phyloP scores from a whole-genome alignment of 2,113 vertebrate species.

The Corythornis cristatus region DNA sequence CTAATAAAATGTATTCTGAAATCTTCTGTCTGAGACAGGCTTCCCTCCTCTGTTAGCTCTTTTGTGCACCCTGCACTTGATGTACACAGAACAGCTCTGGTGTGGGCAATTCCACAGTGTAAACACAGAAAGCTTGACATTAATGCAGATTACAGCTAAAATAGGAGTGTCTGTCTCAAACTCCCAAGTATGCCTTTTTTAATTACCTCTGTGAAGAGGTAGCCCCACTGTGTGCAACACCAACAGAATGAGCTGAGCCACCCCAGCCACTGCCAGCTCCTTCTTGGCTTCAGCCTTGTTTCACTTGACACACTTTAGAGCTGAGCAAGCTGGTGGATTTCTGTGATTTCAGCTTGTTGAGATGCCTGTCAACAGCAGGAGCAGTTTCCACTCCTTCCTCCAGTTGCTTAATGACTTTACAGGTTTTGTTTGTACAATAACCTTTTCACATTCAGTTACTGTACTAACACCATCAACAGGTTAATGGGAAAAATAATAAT shows the following conservation, averaged over 20 bases:
- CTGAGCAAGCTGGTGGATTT: neutral
- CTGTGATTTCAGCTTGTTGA: neutral
- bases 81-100: constrained; percentile 21
- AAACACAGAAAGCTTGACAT: constrained; percentile 18
- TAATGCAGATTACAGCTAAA: constrained; percentile 6
- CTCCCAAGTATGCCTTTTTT: neutral
- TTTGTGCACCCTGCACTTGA: neutral
- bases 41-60: neutral
- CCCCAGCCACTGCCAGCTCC: neutral
- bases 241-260: neutral
- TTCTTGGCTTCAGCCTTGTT: neutral
- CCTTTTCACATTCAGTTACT: neutral
- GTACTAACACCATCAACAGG: neutral
- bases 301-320: rapidly evolving
- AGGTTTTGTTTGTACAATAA: constrained; percentile 2
- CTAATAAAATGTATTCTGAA: neutral
- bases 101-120: constrained; percentile 21
- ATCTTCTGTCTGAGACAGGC: neutral
- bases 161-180: neutral
- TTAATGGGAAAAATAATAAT: constrained; percentile 9
- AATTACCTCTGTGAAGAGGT: neutral
- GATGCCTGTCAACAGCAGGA: neutral
- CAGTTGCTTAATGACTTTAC: constrained; percentile 1
- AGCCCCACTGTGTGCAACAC: neutral
- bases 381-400: neutral